Base-by-base conservation (phyloP, 35 echinoderm and acorn worm genomes). In the Heliocidaris erythrogramma region DNA sequence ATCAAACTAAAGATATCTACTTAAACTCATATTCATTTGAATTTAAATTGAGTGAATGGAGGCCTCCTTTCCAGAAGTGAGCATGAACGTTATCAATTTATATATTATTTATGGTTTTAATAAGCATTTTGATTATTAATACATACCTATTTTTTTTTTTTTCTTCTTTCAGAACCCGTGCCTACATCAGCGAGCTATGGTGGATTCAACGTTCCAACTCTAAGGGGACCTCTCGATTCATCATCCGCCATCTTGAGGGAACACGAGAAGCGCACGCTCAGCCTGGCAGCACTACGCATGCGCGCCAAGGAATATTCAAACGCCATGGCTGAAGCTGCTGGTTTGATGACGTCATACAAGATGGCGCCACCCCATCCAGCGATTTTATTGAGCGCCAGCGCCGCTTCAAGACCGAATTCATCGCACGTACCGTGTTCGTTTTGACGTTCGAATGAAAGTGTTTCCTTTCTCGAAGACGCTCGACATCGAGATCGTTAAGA, bases 301-400 rank as follows among this genome's bases (percentile, higher is more conserved):
- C 84, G 97, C 30, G 97, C 96, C 30, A 94, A 91, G 69, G 97
- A 98, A 86, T 98, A 98, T 90, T 95, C 94, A 2, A 96, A 98
- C 48, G 97, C 97, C 16, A 96, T 98, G 30, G 96, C 96, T 42
- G 92, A 95, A 59, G 97, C 96, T 14, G 97, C 97, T 14, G 97
- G 91, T 30, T 29, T 92, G 17, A 92, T 92, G 91, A 52, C 91
- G 91, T 52, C 48, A 52, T 92, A 92, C 91, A 92, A 92, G 50
- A 92, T 92, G 91, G 91, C 91, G 91, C 48, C 91, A 5, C 91
- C 91, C 29, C 91, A 92, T 59, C 91, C 47, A 5, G 48, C 91
- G 5, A 92, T 59, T 30, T 14, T 92, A 13, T 48, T 92, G 31
- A 24, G 47, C 50, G 91, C 48, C 31, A 92, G 30, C 48, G 29